Percentiles rank a stretch among this genome's conserved stretches.
These are phyloP conservation scores for Sebastes diploproa DNA, from an alignment of 2,797 vertebrate species.

Conservation along the genomic window DNA sequence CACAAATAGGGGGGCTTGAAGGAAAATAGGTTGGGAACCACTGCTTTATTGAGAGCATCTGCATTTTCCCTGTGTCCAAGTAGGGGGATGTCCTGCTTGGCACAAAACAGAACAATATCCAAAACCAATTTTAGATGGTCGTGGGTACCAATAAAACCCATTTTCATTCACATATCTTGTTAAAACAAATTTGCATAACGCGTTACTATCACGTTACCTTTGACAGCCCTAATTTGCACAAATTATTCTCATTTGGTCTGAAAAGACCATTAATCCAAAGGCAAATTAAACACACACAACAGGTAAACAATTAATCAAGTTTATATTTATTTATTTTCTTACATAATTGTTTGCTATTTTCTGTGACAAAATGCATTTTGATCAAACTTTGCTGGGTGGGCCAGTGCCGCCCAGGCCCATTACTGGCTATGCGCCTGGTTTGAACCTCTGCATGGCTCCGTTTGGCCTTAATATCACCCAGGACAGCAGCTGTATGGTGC, in stretches of 20 bases:
- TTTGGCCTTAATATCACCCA: neutral
- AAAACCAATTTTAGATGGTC: too few relatives aligned
- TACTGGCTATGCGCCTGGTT: neutral
- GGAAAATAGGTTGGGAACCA: too few relatives aligned
- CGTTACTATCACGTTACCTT: neutral
- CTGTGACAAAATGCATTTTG: neutral
- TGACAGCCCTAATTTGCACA: neutral
- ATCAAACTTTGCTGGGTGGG: neutral
- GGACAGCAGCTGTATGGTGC: conserved; percentile 27
- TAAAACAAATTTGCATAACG: neutral
- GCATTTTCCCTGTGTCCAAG: too few relatives aligned
- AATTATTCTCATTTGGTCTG: too few relatives aligned
- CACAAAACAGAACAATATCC: too few relatives aligned
- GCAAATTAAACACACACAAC: too few relatives aligned
- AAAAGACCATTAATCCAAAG: too few relatives aligned
- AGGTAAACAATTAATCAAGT: neutral
- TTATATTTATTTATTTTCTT: neutral
- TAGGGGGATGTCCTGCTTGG: too few relatives aligned
- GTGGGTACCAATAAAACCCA: too few relatives aligned
- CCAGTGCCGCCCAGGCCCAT: neutral
- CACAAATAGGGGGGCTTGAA: too few relatives aligned
- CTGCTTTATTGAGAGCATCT: too few relatives aligned
- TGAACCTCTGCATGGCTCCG: neutral
- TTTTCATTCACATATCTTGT: too few relatives aligned
- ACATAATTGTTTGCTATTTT: neutral